Evolutionary conservation across 2,888 invertebrate genomes (phyloP).

Genomic region (Nemurella pictetii): DNA sequence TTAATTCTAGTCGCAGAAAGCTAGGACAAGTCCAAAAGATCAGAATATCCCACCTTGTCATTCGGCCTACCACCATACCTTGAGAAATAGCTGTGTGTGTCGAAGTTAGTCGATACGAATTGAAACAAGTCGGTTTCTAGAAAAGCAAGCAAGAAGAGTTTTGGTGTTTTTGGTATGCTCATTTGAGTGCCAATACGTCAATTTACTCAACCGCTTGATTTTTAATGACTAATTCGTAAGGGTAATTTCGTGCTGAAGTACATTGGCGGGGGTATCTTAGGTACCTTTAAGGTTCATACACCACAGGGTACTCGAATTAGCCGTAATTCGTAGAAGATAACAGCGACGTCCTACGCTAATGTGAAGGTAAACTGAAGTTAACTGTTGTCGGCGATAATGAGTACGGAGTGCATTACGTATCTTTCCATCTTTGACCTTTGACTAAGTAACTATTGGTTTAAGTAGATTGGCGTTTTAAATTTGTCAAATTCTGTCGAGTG

Average conservation of each 20-base stretch:
- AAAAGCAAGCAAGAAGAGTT: background rate
- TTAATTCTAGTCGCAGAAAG: slow-evolving; percentile 11
- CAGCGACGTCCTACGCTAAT: background rate
- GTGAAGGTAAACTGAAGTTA: background rate
- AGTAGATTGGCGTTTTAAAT: background rate
- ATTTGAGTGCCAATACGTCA: background rate
- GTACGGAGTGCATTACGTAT: background rate
- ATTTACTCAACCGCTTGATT: background rate
- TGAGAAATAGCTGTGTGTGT: background rate
- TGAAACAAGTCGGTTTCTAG: background rate
- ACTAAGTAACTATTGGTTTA: background rate
- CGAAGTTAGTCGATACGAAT: background rate
- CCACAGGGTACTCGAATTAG: background rate
- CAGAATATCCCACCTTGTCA: background rate
- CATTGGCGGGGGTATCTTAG: background rate
- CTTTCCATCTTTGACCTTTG: background rate
- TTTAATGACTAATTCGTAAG: too few species aligned
- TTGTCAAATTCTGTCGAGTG: too few species aligned
- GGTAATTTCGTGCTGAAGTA: background rate
- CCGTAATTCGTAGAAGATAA: background rate
- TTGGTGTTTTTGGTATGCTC: too few species aligned
- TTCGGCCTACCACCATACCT: slow-evolving; percentile 1
- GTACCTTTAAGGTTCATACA: background rate
- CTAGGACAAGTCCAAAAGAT: background rate
- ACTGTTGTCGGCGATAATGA: background rate